Evolutionary conservation across 1,140 invertebrate genomes (phyloP), one percentile per base, ranked within the genome.

Genomic region (Bemisia tabaci): DNA sequence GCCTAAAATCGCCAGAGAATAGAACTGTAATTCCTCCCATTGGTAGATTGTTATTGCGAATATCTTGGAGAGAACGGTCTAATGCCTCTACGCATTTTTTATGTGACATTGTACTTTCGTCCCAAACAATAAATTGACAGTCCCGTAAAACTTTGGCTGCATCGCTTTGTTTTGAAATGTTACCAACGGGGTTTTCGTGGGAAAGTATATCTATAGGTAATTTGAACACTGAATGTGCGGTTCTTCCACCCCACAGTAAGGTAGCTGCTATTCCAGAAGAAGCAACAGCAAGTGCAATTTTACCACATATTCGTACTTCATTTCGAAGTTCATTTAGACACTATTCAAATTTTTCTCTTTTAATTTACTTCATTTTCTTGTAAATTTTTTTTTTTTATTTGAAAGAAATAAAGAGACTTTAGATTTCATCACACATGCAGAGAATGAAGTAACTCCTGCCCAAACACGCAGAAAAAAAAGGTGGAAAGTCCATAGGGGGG

Each of bases 211-310:
- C 70, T 12, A 71, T 63, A 63, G 76, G 74, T 22, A 78, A 60
- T 70, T 75, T 74, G 23, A 81, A 75, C 21, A 67, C 65, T 24
- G 74, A 76, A 71, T 81, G 78, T 12, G 74, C 74, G 9, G 78
- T 81, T 70, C 70, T 68, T 22, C 77, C 79, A 39, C 74, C 71
- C 11, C 70, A 64, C 25, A 80, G 62, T 9, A 79, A 67, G 9
- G 74, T 78, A 22, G 77, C 75, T 21, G 77, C 78, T 39, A 82
- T 78, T 23, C 78, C 78, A 23, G 77, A 76, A 39, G 73, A 78
- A 21, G 79, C 77, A 9, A 76, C 70, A n/a, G 74, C 74, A 11
- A 77, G 25, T 26, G 74, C 73, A 62, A 73, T 70, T 65, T 68
- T 65, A 24, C 70, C 66, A 25, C 69, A 1, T 12, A 39, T 67